phyloP scores from a whole-genome alignment of 2,113 vertebrate genomes.

The Poeciliopsis turrubarensis region DNA sequence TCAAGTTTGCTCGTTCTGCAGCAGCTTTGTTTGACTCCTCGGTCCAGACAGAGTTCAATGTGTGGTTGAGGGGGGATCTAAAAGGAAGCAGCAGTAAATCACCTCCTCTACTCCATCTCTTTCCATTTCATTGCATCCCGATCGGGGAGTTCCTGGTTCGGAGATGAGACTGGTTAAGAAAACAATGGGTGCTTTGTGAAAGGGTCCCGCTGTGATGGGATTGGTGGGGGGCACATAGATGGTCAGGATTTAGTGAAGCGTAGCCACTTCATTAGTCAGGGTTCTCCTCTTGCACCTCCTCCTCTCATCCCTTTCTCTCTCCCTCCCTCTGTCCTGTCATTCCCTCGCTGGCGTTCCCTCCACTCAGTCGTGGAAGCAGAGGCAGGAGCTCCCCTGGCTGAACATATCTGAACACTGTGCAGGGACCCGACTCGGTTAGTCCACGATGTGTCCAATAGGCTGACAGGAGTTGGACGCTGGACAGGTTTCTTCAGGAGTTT shows the following conservation, averaged over 20 bases:
- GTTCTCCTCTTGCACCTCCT: conserved; percentile 61
- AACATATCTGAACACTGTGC: conserved; percentile 5
- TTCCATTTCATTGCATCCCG: conserved; percentile 36
- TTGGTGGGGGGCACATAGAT: conserved; percentile 37
- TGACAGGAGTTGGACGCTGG: neutral
- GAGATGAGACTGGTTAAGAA: conserved; percentile 30
- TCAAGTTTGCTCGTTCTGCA: neutral
- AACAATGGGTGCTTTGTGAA: conserved; percentile 77
- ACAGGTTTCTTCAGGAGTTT: no score
- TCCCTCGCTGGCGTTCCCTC: conserved; percentile 39
- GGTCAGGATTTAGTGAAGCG: conserved; percentile 54
- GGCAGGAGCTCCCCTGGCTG: conserved; percentile 24
- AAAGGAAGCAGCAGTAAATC: conserved; percentile 36
- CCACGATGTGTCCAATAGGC: conserved; percentile 16
- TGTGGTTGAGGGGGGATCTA: neutral
- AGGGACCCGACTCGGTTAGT: neutral
- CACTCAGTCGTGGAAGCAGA: conserved; percentile 42
- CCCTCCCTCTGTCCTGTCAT: conserved; percentile 17
- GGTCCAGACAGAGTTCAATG: neutral
- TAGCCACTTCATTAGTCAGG: conserved; percentile 76
- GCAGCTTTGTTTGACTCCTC: neutral
- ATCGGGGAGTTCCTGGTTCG: conserved; percentile 37
- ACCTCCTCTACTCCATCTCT: neutral
- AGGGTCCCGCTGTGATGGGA: conserved; percentile 60
- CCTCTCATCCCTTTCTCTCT: conserved; percentile 10